Conservation (phyloP, 2,113 vertebrate genomes). For the Protobothrops mucrosquamatus region DNA sequence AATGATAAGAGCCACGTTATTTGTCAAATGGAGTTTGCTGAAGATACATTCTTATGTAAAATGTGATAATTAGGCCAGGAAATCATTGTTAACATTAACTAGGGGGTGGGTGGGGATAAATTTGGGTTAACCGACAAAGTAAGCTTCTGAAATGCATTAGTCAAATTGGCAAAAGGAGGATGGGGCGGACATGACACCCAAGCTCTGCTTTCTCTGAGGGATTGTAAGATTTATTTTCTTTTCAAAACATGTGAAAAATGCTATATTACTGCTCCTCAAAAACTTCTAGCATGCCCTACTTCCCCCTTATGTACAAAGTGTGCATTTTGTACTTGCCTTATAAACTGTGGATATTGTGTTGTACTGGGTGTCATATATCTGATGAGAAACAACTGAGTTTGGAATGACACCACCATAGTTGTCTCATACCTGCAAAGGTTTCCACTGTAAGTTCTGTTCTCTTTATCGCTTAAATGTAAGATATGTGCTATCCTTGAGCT, state of each 20-base stretch:
- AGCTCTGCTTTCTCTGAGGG: not conserved
- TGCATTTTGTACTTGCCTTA: not conserved
- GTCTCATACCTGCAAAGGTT: not conserved
- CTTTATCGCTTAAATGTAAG: not conserved
- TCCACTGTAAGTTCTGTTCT: not conserved
- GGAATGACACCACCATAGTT: not conserved
- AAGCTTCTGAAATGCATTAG: not conserved
- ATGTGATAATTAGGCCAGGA: not conserved
- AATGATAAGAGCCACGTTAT: not conserved
- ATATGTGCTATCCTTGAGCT: not conserved
- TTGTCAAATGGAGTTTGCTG: not conserved
- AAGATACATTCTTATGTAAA: not conserved
- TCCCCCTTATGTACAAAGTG: not conserved
- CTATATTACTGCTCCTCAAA: not conserved
- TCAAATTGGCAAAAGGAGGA: not conserved
- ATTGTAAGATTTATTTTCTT: not conserved
- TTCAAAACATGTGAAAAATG: not conserved
- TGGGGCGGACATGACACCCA: accelerated
- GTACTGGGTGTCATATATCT: not conserved
- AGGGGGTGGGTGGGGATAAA: not conserved
- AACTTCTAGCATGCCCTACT: not conserved
- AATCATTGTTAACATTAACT: not conserved
- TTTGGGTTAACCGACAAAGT: not conserved
- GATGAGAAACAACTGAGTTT: not conserved
- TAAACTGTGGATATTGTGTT: not conserved